These are phyloP conservation scores for Hemithea aestivaria DNA, from an alignment of 2,888 invertebrate species.

Conservation along the genomic window DNA sequence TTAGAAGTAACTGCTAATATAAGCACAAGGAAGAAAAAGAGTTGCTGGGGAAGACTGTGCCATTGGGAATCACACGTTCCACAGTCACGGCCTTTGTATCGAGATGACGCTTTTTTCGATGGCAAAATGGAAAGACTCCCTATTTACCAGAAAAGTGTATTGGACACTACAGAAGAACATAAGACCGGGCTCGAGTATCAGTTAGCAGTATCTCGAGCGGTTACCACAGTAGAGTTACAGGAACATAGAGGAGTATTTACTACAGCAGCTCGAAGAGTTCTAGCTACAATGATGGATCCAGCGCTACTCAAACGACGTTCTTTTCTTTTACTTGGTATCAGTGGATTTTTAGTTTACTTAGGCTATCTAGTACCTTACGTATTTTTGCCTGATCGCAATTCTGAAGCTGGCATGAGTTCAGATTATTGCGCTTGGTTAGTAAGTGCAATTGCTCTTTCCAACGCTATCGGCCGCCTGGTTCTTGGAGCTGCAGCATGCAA, in stretches of 20 bases:
- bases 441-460: constrained; percentile 57
- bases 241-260: constrained; percentile 61
- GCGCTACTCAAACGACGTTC: constrained; percentile 51
- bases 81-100: constrained; percentile 63
- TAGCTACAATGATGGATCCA: constrained; percentile 70
- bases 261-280: constrained; percentile 58
- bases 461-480: constrained; percentile 50
- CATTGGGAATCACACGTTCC: constrained; percentile 59
- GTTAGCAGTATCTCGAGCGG: constrained; percentile 65
- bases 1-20: constrained; percentile 38
- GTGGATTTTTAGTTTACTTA: constrained; percentile 50
- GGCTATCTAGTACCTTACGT: constrained; percentile 64
- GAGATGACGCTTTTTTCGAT: constrained; percentile 67
- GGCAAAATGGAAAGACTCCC: constrained; percentile 57
- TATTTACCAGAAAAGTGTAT: constrained; percentile 59
- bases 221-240: constrained; percentile 53
- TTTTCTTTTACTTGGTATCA: constrained; percentile 47
- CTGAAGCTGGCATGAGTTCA: constrained; percentile 43
- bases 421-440: constrained; percentile 54
- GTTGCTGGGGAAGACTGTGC: constrained; percentile 51
- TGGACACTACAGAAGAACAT: constrained; percentile 37
- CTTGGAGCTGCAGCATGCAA: constrained; percentile 53
- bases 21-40: constrained; percentile 35
- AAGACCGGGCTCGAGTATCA: constrained; percentile 69
- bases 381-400: constrained; percentile 54